Evolutionary conservation across 37 sponge, comb jelly and placozoan genomes (phyloP).

Genomic region (Eunapius fragilis): DNA sequence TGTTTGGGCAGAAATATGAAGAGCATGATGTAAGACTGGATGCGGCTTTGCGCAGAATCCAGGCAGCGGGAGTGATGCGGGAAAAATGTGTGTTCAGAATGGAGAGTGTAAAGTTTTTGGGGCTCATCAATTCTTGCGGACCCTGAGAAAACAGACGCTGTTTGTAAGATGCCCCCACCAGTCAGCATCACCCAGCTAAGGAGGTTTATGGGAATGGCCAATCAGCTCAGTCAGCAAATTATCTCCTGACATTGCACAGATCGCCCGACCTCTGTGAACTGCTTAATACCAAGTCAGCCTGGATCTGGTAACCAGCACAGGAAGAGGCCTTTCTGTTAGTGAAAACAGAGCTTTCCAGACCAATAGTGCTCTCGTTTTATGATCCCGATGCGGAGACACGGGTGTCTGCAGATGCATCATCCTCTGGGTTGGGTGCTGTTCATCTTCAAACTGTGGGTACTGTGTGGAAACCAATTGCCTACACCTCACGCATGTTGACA

Average conservation of each 20-base stretch:
- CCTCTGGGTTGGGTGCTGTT: conserved; percentile 39
- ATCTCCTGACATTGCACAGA: conserved; percentile 36
- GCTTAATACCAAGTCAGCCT: conserved; percentile 14
- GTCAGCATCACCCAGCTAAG: conserved; percentile 12
- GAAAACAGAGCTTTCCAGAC: conserved; percentile 39
- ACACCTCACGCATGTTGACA: conserved; percentile 24
- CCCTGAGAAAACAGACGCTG: conserved; percentile 24
- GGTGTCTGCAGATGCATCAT: conserved; percentile 37
- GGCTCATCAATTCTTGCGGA: conserved; percentile 37
- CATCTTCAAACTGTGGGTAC: conserved; percentile 11
- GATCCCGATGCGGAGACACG: conserved; percentile 15
- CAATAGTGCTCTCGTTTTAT: conserved; percentile 33
- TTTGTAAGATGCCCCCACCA: conserved; percentile 36
- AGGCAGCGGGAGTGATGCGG: conserved; percentile 26
- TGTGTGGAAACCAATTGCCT: background rate
- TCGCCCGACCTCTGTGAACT: conserved; percentile 38
- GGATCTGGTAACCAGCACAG: conserved; percentile 18
- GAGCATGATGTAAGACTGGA: conserved; percentile 42
- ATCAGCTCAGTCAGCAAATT: conserved; percentile 42
- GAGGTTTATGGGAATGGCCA: conserved; percentile 49
- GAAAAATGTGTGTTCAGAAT: conserved; percentile 47
- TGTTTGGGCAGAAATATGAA: conserved; percentile 4
- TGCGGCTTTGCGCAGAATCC: conserved; percentile 17
- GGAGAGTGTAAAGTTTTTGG: conserved; percentile 18
- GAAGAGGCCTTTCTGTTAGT: conserved; percentile 17